Evolutionary conservation across 2,888 invertebrate species (phyloP).

Genomic region (Xylota segnis): DNA sequence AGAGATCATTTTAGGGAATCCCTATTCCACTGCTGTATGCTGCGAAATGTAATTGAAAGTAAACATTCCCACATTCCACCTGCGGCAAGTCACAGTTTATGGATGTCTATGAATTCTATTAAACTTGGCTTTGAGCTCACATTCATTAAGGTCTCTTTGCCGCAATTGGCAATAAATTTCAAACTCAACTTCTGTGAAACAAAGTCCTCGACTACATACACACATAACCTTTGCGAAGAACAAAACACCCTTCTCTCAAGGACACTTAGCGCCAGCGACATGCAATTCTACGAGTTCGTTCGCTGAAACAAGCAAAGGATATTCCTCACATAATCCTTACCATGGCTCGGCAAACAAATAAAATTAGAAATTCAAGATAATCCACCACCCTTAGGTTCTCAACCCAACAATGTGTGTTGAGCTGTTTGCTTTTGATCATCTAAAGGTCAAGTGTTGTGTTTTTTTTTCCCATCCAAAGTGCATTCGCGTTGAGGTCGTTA

Average conservation of each 20-base stretch:
- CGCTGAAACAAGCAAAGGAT: constrained; percentile 13
- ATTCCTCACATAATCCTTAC: background rate
- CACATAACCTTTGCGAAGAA: background rate
- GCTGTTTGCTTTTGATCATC: constrained; percentile 36
- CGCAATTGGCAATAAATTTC: background rate
- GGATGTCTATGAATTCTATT: background rate
- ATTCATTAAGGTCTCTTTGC: background rate
- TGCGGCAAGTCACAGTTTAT: background rate
- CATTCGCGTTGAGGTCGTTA: background rate
- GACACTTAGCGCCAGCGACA: background rate
- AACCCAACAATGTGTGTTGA: background rate
- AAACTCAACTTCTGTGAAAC: constrained; percentile 1
- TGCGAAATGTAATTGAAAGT: background rate
- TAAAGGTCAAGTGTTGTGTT: constrained; percentile 31
- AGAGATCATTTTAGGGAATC: background rate
- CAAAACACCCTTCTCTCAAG: constrained; percentile 1
- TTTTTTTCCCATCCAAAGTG: background rate
- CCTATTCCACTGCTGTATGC: background rate
- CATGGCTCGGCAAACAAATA: constrained; percentile 9
- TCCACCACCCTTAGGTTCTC: background rate
- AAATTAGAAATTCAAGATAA: constrained; percentile 40
- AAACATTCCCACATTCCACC: background rate
- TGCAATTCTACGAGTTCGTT: constrained; percentile 11
- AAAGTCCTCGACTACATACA: background rate
- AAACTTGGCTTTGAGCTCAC: background rate